Evolutionary conservation across 2,113 vertebrate genomes (phyloP), one percentile per base, ranked within the genome.

Genomic region (Bos javanicus): DNA sequence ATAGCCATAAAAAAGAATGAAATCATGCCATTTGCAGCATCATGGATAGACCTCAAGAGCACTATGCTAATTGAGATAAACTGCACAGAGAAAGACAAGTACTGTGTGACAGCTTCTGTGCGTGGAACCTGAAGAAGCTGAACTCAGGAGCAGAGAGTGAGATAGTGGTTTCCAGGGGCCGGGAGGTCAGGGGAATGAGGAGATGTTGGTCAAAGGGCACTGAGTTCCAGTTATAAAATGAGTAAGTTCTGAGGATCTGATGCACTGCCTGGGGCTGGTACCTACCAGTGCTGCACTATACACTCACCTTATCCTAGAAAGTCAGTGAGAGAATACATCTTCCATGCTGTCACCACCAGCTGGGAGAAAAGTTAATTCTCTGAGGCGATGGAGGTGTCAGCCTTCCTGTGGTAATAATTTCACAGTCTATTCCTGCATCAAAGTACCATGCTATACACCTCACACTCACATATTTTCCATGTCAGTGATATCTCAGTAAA

Each of bases 201-300:
- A 64, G 62, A 17, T n/a, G 30, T 16, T 64, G 62, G 62, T 64
- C 30, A 33, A 17, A 17, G 62, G 62, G 30, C 62, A 4, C 15
- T 17, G 62, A 64, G 30, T 1, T 15, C 30, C 62, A 4, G 62
- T 7, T 4, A 17, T 33, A 17, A 30, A n/a, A 15, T 64, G 62
- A 17, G 0, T 8, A 33, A 33, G 30, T 64, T 64, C 59, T 64
- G 30, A 64, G 59, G 62, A 8, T 33, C 14, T 64, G 30, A 33
- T 8, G 62, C 30, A 0, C 62, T 1, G 1, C 62, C 15, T 33
- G 15, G 62, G 62, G 15, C 1, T 1, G 1, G 62, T 4, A 7
- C 62, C 15, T 16, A 17, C 2, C 15, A 33, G 60, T 15, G 1
- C 14, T 16, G 60, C 30, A 6, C 60, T 33, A 3, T 16, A 1